These are phyloP conservation scores for Podilymbus podiceps DNA, from an alignment of 2,113 vertebrate genomes.

Conservation along the genomic window DNA sequence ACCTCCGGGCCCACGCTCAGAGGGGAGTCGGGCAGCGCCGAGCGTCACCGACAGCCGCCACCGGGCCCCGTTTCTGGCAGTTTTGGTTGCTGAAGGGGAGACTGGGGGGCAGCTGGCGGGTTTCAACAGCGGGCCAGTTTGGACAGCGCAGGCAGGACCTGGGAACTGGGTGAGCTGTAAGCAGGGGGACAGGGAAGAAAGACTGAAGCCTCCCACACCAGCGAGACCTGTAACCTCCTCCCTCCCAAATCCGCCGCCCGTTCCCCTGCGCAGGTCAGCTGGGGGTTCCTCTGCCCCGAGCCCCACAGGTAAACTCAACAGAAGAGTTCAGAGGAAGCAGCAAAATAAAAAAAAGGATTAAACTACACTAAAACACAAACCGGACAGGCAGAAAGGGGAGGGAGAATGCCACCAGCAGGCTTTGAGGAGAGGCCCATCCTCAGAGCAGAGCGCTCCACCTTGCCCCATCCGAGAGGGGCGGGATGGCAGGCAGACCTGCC, in stretches of 20 bases:
- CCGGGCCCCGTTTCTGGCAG: rapidly evolving
- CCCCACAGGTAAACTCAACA: background rate
- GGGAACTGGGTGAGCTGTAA: background rate
- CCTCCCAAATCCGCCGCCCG: background rate
- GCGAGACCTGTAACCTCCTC: background rate
- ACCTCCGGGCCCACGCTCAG: background rate
- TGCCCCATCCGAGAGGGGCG: rapidly evolving
- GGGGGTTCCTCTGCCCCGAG: no score
- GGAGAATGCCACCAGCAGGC: background rate
- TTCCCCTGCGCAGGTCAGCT: rapidly evolving
- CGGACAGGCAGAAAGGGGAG: background rate
- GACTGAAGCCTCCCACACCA: background rate
- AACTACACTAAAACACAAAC: no score
- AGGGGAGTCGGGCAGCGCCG: rapidly evolving
- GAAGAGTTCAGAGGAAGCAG: background rate
- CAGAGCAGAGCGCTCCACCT: rapidly evolving
- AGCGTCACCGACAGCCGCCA: background rate
- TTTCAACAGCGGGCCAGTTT: no score
- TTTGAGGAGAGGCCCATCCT: background rate
- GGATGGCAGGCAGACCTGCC: rapidly evolving
- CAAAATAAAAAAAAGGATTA: background rate
- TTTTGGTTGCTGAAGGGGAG: background rate
- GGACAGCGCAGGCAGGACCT: rapidly evolving
- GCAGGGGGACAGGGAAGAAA: no score
- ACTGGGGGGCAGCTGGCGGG: background rate